These are phyloP conservation scores for Channa maculata DNA, from an alignment of 2,113 vertebrate genomes.

Conservation along the genomic window DNA sequence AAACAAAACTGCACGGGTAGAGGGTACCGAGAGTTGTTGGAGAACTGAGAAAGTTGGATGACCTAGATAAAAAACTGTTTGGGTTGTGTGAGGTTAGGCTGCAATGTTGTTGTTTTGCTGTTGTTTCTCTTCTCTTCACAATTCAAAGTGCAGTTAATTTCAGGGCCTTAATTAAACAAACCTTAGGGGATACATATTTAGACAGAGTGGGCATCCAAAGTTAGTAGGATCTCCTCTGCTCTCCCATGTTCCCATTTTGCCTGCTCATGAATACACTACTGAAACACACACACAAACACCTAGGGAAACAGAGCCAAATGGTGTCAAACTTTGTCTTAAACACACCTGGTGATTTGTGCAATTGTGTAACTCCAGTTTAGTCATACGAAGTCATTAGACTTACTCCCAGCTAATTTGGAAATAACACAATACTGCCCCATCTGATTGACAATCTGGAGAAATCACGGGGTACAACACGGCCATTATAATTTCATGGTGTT, in stretches of 20 bases:
- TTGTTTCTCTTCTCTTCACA: constrained; percentile 60
- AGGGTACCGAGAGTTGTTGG: constrained; percentile 3
- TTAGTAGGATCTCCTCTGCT: constrained; percentile 45
- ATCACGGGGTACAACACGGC: neutral
- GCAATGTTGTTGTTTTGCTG: constrained; percentile 71
- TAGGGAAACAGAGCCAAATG: constrained; percentile 6
- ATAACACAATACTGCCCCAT: neutral
- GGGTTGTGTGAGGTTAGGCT: constrained; percentile 42
- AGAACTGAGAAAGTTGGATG: constrained; percentile 37
- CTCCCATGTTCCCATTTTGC: constrained; percentile 39
- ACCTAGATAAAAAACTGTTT: constrained; percentile 55
- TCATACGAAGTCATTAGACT: constrained; percentile 1
- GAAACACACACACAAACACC: constrained; percentile 25
- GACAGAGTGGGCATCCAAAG: constrained; percentile 59
- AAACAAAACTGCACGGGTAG: neutral
- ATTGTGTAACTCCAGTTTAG: constrained; percentile 4
- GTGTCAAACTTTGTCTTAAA: constrained; percentile 41
- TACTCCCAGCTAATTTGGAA: constrained; percentile 9
- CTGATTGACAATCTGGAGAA: constrained; percentile 3
- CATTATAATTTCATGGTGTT: neutral
- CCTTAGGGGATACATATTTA: constrained; percentile 69
- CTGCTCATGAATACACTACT: constrained; percentile 44
- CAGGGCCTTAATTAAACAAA: constrained; percentile 76
- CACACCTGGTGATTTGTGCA: constrained; percentile 21
- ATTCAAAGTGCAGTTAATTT: constrained; percentile 69